A percentile compares a stretch with the other conserved stretches of the same genome.
Conservation (phyloP, 2,888 invertebrate genomes). For the Hyppa rectilinea region DNA sequence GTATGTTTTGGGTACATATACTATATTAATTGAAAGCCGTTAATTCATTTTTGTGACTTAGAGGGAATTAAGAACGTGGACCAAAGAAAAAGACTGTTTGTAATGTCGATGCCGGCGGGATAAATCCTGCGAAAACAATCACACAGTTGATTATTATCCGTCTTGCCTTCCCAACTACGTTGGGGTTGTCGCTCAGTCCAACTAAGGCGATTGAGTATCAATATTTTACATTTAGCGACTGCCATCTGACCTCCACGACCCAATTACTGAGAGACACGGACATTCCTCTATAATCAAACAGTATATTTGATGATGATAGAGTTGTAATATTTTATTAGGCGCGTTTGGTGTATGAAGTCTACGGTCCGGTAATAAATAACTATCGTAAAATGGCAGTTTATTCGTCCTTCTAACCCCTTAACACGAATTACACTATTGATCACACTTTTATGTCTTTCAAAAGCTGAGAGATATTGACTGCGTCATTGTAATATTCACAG, state of each 20-base stretch:
- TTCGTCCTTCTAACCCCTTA: constrained; percentile 29
- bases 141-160: background rate
- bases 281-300: constrained; percentile 18
- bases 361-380: constrained; percentile 6
- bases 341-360: constrained; percentile 10
- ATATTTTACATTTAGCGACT: constrained; percentile 33
- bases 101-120: background rate
- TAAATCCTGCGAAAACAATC: background rate
- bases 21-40: background rate
- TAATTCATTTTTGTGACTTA: constrained; percentile 10
- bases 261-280: constrained; percentile 23
- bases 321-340: constrained; percentile 33
- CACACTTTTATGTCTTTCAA: constrained; percentile 10
- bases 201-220: constrained; percentile 24
- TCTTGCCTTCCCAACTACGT: background rate
- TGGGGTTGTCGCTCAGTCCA: background rate
- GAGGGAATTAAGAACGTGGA: background rate
- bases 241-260: constrained; percentile 20
- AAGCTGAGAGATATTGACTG: background rate
- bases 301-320: constrained; percentile 20
- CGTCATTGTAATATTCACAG: too few species aligned
- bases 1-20: background rate
- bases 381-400: constrained; percentile 33
- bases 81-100: background rate
- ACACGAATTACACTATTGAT: constrained; percentile 19